Evolutionary conservation across 2,797 vertebrate species (phyloP).

Genomic region (Scleropages formosus): DNA sequence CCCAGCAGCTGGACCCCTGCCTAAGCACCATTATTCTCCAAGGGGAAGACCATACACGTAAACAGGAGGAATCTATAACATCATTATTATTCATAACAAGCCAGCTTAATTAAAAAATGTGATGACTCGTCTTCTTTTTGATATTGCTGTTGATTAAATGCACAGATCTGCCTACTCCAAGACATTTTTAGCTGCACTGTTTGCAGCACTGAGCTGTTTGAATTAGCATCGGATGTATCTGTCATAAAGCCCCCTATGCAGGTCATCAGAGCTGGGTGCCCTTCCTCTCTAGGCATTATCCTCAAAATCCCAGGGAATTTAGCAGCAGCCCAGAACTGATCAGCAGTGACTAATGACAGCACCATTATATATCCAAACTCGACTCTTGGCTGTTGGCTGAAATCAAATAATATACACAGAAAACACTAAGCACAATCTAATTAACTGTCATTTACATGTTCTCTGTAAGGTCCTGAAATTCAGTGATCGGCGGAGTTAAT

Average conservation of each 20-base stretch:
- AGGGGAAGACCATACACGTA: neutral
- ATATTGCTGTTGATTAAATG: slow-evolving; percentile 24
- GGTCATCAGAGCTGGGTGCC: neutral
- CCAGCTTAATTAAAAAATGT: slow-evolving; percentile 30
- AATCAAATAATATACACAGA: neutral
- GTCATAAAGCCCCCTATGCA: neutral
- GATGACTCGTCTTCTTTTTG: slow-evolving; percentile 28
- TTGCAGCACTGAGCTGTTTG: slow-evolving; percentile 25
- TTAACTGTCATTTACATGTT: neutral
- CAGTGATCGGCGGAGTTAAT: neutral
- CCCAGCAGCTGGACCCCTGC: no score
- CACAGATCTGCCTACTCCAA: slow-evolving; percentile 9
- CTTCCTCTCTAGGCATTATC: slow-evolving; percentile 8
- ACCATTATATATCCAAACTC: neutral
- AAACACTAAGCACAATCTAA: neutral
- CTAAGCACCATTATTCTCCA: no score
- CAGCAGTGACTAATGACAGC: slow-evolving; percentile 6
- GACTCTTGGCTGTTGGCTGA: neutral
- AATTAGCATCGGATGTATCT: slow-evolving; percentile 22
- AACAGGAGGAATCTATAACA: neutral
- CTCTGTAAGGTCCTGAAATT: neutral
- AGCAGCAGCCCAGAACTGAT: neutral
- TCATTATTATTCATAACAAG: slow-evolving; percentile 18
- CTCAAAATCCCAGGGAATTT: neutral
- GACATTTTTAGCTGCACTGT: slow-evolving; percentile 23